These are phyloP conservation scores for Callosobruchus maculatus DNA, from an alignment of 2,888 invertebrate species.

Conservation along the genomic window DNA sequence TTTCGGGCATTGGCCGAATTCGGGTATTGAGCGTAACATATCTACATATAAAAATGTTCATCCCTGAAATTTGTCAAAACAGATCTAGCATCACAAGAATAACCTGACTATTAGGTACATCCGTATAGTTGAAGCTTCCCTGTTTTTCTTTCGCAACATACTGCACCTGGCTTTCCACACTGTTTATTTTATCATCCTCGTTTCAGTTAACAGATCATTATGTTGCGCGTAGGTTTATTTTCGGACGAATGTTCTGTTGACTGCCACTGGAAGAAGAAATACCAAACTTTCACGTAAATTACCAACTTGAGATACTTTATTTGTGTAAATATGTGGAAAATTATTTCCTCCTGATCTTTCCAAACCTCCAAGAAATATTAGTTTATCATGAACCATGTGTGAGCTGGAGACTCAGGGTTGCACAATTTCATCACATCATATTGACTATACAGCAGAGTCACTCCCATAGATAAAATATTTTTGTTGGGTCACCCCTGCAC, in stretches of 20 bases:
- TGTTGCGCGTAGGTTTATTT: not conserved
- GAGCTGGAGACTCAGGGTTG: not conserved
- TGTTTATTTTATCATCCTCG: not conserved
- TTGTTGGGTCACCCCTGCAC: too few species aligned
- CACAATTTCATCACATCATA: too few species aligned
- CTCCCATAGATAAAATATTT: too few species aligned
- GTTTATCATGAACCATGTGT: not conserved
- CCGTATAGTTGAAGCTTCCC: not conserved
- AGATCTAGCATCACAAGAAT: not conserved
- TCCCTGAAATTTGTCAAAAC: not conserved
- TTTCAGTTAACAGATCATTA: not conserved
- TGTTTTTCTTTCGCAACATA: not conserved
- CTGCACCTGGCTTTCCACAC: not conserved
- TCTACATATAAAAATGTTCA: not conserved
- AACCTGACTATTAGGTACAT: too few species aligned
- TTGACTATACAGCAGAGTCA: too few species aligned
- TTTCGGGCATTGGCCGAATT: too few species aligned
- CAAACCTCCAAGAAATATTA: not conserved
- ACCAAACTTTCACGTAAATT: not conserved
- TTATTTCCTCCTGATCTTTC: not conserved
- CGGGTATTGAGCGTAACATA: too few species aligned
- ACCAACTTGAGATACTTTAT: not conserved
- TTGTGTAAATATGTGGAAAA: not conserved
- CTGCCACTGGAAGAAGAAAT: not conserved
- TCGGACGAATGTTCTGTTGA: not conserved